Evolutionary conservation across 1,140 invertebrate species (phyloP), one percentile per base, ranked within the genome.

Genomic region (Harlomillsia oculata): DNA sequence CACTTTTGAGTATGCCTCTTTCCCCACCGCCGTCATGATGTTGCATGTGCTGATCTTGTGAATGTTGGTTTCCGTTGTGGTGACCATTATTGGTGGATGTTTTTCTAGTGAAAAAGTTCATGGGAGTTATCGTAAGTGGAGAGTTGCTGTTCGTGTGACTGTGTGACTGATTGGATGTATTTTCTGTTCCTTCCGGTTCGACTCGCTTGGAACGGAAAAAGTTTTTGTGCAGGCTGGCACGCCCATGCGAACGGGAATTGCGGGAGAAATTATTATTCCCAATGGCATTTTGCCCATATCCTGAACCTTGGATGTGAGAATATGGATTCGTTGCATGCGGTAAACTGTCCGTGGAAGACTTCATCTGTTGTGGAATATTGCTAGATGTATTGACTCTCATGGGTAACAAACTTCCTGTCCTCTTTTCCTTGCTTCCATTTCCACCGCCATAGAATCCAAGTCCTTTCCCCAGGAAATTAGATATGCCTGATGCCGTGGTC

Each of bases 151-250:
- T n/a, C n/a, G n/a, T 5, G 29, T 29, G 32, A 37, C 16, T 53
- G 28, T 44, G 36, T 29, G 29, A 53, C 26, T 41, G 34, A 16
- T 16, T 39, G 43, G 43, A 41, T 20, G 59, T 64, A 46, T 62
- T 62, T 34, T 65, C 63, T 14, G 52, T 53, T 29, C 63, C 63
- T 55, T 65, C 63, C 26, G 63, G 63, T 34, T 65, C 63, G 11
- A 53, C 59, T 30, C 63, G 29, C 30, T 65, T 59, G 0, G 36
- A 14, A 1, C 63, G 56, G 41, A 65, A 65, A 51, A 62, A 62
- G 59, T 62, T 65, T 59, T 59, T 59, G 48, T 61, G 55, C 1
- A 65, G 46, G 32, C 56, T 59, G 2, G 63, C 62, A 18, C 60
- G 52, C n/a, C n/a, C n/a, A n/a, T n/a, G n/a, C 11, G 36, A 57